Evolutionary conservation across 1,140 invertebrate species (phyloP).

Genomic region (Vanessa tameamea): DNA sequence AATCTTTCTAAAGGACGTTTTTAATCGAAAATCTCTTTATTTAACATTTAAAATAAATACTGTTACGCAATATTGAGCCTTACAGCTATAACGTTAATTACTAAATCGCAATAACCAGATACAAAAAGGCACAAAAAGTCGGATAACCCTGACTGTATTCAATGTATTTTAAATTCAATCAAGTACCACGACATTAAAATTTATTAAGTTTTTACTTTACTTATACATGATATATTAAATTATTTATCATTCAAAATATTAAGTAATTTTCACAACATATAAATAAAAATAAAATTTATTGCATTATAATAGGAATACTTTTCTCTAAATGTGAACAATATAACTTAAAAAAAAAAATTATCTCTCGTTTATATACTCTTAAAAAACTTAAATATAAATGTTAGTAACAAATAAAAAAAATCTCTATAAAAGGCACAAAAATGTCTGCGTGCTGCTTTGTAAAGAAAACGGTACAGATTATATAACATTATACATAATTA

Average conservation of each 20-base stretch:
- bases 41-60: not conserved
- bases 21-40: not conserved
- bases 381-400: no score
- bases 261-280: not conserved
- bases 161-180: not conserved
- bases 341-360: not conserved
- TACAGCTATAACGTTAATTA: constrained; percentile 15
- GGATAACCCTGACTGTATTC: constrained; percentile 10
- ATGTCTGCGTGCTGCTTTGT: not conserved
- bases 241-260: not conserved
- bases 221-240: not conserved
- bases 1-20: not conserved
- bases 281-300: not conserved
- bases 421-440: not conserved
- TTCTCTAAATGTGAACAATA: not conserved
- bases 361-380: no score
- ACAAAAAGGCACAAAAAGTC: constrained; percentile 32
- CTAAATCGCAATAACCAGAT: constrained; percentile 25
- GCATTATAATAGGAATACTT: not conserved
- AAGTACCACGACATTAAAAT: constrained; percentile 7
- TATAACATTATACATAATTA: no score
- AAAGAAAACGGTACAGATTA: not conserved
- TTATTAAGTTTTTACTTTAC: not conserved
- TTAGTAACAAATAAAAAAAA: no score
- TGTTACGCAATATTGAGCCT: constrained; percentile 17